These are phyloP conservation scores for Trichopria drosophilae DNA, from an alignment of 2,888 invertebrate species.

Conservation along the genomic window DNA sequence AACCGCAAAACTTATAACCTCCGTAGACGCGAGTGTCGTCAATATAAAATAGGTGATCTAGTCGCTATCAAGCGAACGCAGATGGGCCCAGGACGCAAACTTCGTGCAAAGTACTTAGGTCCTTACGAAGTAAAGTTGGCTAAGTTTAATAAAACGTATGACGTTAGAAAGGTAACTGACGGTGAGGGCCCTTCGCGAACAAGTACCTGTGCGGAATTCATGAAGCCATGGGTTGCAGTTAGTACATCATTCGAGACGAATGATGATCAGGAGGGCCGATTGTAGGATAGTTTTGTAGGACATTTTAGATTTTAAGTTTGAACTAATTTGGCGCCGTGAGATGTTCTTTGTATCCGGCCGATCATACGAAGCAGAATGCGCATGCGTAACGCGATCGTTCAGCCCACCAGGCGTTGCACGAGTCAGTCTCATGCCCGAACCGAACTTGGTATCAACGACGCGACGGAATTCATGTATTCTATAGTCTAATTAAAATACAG, in stretches of 20 bases:
- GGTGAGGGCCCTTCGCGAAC: constrained; percentile 4
- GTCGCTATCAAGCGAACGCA: constrained; percentile 1
- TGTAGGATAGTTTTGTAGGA: constrained; percentile 3
- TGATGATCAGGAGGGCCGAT: constrained; percentile 4
- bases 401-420: too few species aligned
- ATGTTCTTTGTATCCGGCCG: too few species aligned
- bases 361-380: too few species aligned
- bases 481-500: too few species aligned
- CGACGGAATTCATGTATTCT: too few species aligned
- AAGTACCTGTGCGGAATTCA: constrained; percentile 1
- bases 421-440: too few species aligned
- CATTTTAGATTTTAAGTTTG: too few species aligned
- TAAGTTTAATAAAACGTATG: background rate
- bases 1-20: too few species aligned
- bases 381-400: too few species aligned
- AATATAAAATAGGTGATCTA: background rate
- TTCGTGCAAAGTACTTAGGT: background rate
- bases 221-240: constrained; percentile 7
- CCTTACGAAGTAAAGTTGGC: background rate
- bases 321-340: too few species aligned
- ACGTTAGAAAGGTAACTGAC: background rate
- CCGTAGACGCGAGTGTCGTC: too few species aligned
- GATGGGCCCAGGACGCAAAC: background rate
- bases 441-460: too few species aligned
- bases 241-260: background rate